These are phyloP conservation scores for Kryphioiulus occultus DNA, from an alignment of 2,888 invertebrate species.

Conservation along the genomic window DNA sequence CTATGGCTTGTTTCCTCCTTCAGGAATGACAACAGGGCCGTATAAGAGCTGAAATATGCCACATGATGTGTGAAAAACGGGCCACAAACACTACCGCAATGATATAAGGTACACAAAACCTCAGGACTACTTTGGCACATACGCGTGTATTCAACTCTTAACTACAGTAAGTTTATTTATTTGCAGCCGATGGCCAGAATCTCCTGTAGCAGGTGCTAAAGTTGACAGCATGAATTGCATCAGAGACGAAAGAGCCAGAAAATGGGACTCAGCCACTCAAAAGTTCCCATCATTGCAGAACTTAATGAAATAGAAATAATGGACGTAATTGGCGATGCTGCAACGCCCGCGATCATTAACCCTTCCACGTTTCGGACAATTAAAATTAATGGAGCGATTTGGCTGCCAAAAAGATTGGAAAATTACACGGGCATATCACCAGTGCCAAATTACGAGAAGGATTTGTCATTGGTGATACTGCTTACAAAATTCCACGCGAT, in stretches of 20 bases:
- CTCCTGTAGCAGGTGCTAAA: neutral
- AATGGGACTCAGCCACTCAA: neutral
- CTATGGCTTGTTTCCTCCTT: neutral
- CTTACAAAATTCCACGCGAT: neutral
- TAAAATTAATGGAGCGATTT: neutral
- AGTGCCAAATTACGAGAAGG: neutral
- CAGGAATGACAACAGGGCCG: neutral
- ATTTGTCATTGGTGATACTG: neutral
- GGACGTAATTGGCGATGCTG: neutral
- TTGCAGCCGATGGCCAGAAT: neutral
- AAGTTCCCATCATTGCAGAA: neutral
- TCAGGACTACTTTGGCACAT: neutral
- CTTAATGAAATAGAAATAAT: neutral
- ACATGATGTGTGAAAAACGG: constrained; percentile 33
- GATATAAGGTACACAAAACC: neutral
- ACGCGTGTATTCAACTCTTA: neutral
- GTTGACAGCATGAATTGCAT: neutral
- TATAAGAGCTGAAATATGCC: neutral
- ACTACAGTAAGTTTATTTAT: neutral
- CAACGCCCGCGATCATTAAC: neutral
- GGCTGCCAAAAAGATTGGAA: neutral
- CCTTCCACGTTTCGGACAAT: constrained; percentile 14
- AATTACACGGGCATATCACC: neutral
- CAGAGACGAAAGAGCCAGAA: neutral
- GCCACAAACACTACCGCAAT: neutral